Conservation (phyloP, 2,888 invertebrate species). For the Drosophila histrio region DNA sequence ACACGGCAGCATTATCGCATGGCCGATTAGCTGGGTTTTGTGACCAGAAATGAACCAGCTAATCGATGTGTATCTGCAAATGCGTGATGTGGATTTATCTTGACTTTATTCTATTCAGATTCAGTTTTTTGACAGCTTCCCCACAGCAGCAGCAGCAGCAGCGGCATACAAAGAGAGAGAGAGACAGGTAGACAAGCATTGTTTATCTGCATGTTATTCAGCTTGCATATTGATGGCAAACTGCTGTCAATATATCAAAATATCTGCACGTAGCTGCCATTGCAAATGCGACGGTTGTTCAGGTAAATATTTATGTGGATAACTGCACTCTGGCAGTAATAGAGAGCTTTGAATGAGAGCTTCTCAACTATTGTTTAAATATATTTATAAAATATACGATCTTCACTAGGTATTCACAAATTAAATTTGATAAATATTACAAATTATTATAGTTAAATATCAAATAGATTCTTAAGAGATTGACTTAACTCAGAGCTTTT, state of each 20-base stretch:
- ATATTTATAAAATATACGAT: neutral
- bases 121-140: slow-evolving; percentile 3
- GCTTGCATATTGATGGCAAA: slow-evolving; percentile 18
- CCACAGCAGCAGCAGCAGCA: no score
- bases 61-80: slow-evolving; percentile 14
- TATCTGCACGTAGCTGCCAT: slow-evolving; percentile 20
- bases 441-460: no score
- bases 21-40: slow-evolving; percentile 29
- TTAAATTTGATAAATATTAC: no score
- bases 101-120: neutral
- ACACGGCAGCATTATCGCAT: neutral
- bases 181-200: neutral
- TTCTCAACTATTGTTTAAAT: neutral
- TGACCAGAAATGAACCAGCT: slow-evolving; percentile 18
- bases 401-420: no score
- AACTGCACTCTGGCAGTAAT: neutral
- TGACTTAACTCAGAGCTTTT: no score
- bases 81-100: neutral
- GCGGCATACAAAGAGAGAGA: neutral
- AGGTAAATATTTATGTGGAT: neutral
- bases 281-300: slow-evolving; percentile 17
- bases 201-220: slow-evolving; percentile 16
- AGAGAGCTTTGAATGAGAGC: neutral
- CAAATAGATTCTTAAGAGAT: no score
- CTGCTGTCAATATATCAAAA: slow-evolving; percentile 26